These are phyloP conservation scores for Bombus soroeensis DNA, from an alignment of 1,140 invertebrate genomes.

Conservation along the genomic window DNA sequence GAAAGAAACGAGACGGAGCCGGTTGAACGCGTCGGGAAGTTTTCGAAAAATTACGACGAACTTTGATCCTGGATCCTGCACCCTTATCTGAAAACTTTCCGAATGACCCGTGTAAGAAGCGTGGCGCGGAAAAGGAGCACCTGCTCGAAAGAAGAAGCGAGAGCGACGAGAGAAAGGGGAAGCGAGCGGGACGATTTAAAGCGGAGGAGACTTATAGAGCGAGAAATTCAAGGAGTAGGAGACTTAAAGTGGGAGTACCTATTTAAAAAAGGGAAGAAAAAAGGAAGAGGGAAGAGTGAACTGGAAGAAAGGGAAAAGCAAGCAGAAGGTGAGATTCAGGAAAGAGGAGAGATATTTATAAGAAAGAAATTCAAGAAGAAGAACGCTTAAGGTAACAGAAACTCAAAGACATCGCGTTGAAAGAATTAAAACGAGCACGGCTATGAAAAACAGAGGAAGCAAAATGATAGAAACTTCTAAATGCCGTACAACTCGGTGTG, in stretches of 20 bases:
- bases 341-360: slow-evolving; percentile 19
- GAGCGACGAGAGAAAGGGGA: neutral
- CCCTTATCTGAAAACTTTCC: slow-evolving; percentile 30
- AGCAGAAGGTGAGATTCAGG: slow-evolving; percentile 16
- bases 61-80: slow-evolving; percentile 25
- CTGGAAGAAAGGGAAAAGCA: slow-evolving; percentile 21
- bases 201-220: slow-evolving; percentile 23
- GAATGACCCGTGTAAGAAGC: slow-evolving; percentile 35
- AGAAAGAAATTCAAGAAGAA: slow-evolving; percentile 16
- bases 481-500: neutral
- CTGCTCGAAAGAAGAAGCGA: neutral
- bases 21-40: slow-evolving; percentile 19
- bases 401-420: neutral
- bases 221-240: slow-evolving; percentile 26
- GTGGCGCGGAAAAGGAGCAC: slow-evolving; percentile 8
- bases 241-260: slow-evolving; percentile 12
- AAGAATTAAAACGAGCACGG: slow-evolving; percentile 1
- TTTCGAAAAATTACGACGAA: slow-evolving; percentile 30
- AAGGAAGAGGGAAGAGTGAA: neutral
- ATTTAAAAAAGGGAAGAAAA: neutral
- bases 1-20: neutral
- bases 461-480: neutral
- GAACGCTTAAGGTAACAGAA: slow-evolving; percentile 29
- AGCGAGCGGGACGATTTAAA: slow-evolving; percentile 12
- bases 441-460: neutral